A percentile compares a stretch with the other conserved stretches of the same genome.
Evolutionary conservation across 2,797 vertebrate genomes (phyloP).

Genomic region (Helarctos malayanus): DNA sequence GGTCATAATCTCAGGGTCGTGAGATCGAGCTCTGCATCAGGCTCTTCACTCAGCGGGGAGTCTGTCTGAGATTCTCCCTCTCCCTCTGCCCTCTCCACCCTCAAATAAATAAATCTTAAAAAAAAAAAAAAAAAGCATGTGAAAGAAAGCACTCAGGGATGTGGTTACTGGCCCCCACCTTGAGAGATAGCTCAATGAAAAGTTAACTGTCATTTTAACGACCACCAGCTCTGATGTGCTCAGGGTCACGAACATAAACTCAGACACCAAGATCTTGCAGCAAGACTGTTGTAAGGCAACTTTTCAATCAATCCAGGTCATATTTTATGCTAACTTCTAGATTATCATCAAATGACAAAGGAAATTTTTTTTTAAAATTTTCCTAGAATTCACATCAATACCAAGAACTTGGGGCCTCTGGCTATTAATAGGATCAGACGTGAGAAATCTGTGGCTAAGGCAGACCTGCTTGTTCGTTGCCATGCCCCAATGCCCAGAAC

Average conservation of each 20-base stretch:
- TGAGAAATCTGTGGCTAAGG: neutral
- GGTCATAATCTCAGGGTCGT: neutral
- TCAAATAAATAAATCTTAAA: neutral
- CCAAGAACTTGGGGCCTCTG: neutral
- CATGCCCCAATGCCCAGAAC: neutral
- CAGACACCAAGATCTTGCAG: neutral
- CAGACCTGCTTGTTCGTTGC: neutral
- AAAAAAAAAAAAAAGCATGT: neutral
- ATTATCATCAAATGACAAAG: neutral
- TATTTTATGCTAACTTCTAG: neutral
- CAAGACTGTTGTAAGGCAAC: neutral
- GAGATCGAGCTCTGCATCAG: neutral
- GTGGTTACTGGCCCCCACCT: neutral
- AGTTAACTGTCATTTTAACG: neutral
- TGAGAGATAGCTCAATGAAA: neutral
- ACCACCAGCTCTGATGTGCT: neutral
- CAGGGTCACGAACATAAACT: neutral
- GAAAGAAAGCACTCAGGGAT: neutral
- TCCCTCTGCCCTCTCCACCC: neutral
- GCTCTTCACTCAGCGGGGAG: accelerated
- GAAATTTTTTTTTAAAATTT: neutral
- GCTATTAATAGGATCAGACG: accelerated
- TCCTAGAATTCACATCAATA: neutral
- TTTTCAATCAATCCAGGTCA: neutral
- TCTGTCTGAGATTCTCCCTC: neutral